phyloP scores from a whole-genome alignment of 1,140 invertebrate species.

The Drosophila albomicans region DNA sequence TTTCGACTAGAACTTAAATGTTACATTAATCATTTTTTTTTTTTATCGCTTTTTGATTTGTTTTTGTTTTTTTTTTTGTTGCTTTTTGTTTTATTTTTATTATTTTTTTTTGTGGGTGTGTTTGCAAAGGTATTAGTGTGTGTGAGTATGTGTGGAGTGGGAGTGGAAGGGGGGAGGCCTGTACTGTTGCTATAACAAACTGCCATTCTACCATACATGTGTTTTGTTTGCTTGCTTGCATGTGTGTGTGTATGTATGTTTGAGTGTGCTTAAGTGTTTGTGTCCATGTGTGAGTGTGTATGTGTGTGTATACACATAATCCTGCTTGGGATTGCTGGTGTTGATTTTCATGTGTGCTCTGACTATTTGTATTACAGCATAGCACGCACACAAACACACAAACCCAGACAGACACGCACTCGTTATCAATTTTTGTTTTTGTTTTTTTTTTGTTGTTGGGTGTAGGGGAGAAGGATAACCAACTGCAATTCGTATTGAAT shows the following conservation, averaged over 20 bases:
- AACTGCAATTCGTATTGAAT: slow-evolving; percentile 17
- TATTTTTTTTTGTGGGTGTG: slow-evolving; percentile 33
- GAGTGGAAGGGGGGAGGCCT: slow-evolving; percentile 14
- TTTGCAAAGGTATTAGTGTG: slow-evolving; percentile 12
- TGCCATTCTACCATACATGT: slow-evolving; percentile 7
- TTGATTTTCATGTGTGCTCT: slow-evolving; percentile 18
- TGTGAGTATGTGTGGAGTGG: no score
- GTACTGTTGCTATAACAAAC: slow-evolving; percentile 57
- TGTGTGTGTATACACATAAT: slow-evolving; percentile 41
- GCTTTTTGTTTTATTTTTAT: slow-evolving; percentile 26
- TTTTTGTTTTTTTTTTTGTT: slow-evolving; percentile 32
- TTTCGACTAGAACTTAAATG: slow-evolving; percentile 84
- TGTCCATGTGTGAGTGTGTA: slow-evolving; percentile 21
- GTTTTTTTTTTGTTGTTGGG: neutral
- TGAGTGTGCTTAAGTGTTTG: slow-evolving; percentile 33
- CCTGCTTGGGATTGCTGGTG: slow-evolving; percentile 11
- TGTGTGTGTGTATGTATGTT: neutral
- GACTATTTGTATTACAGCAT: slow-evolving; percentile 13
- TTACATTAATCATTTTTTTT: slow-evolving; percentile 54
- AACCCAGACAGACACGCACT: neutral
- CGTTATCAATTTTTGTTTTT: slow-evolving; percentile 11
- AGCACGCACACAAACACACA: slow-evolving; percentile 3
- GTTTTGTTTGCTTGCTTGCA: slow-evolving; percentile 7
- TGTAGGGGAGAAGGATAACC: neutral
- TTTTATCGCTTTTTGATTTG: slow-evolving; percentile 26